phyloP scores from a whole-genome alignment of 37 sponge, comb jelly and placozoan species.

The Ianthella basta region DNA sequence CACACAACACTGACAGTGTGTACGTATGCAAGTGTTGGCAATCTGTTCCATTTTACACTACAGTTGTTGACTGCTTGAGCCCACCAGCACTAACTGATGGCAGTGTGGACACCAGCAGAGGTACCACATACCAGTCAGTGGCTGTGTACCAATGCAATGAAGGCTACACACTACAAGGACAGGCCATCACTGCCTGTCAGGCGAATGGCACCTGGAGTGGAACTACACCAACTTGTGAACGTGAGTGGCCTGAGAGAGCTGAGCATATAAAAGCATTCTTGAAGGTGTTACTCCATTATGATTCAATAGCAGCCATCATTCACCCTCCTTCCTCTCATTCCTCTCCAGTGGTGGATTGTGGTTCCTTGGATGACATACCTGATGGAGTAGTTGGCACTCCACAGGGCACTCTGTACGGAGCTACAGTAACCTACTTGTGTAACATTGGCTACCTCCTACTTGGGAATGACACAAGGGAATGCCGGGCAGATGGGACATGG shows the following conservation, averaged over 20 bases:
- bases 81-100: background rate
- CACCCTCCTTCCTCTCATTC: too few species aligned
- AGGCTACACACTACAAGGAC: too few species aligned
- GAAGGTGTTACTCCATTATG: too few species aligned
- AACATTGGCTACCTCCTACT: background rate
- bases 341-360: constrained; percentile 13
- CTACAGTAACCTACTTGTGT: background rate
- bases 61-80: background rate
- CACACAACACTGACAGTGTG: too few species aligned
- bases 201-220: too few species aligned
- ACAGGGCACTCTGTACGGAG: background rate
- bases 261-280: too few species aligned
- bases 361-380: background rate
- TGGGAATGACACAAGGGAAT: background rate
- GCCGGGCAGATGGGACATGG: background rate
- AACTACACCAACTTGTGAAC: too few species aligned
- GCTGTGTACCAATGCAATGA: background rate
- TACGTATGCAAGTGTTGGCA: too few species aligned
- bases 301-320: too few species aligned
- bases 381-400: background rate
- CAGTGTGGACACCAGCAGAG: background rate
- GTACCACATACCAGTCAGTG: background rate
- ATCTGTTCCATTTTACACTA: background rate
- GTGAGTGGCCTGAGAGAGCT: too few species aligned
- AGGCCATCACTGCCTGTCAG: too few species aligned